These are phyloP conservation scores for Micrasema longulum DNA, from an alignment of 1,140 invertebrate species.

Conservation along the genomic window DNA sequence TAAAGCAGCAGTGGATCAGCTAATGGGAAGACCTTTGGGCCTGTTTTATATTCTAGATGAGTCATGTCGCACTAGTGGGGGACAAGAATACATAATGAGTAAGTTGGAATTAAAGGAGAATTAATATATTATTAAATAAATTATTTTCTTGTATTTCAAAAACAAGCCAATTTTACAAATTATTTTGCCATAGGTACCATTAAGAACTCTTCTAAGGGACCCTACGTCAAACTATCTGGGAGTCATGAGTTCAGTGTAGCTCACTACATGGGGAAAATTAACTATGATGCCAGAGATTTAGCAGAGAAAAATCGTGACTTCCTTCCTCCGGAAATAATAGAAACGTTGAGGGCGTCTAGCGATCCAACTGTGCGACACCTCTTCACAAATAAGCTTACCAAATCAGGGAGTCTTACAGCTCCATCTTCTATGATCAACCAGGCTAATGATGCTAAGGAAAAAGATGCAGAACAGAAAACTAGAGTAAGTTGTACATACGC, in stretches of 20 bases:
- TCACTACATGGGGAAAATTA: slow-evolving; percentile 87
- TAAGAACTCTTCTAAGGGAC: slow-evolving; percentile 66
- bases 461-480: slow-evolving; percentile 41
- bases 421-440: slow-evolving; percentile 38
- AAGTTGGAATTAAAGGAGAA: slow-evolving; percentile 48
- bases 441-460: slow-evolving; percentile 40
- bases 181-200: slow-evolving; percentile 65
- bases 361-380: slow-evolving; percentile 79
- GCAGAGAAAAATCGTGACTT: slow-evolving; percentile 91
- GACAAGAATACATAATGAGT: slow-evolving; percentile 69
- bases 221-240: slow-evolving; percentile 73
- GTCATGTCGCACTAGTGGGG: slow-evolving; percentile 78
- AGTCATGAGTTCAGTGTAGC: slow-evolving; percentile 81
- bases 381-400: slow-evolving; percentile 89
- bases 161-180: no score
- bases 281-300: slow-evolving; percentile 85
- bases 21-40: slow-evolving; percentile 86
- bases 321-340: slow-evolving; percentile 86
- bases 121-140: not conserved
- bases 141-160: no score
- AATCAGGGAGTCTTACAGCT: slow-evolving; percentile 80
- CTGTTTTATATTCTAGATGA: slow-evolving; percentile 91
- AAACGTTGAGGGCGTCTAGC: slow-evolving; percentile 82
- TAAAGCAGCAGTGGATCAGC: slow-evolving; percentile 85
- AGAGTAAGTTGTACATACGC: no score